Conservation (phyloP, 2,888 invertebrate genomes). For the Deroplatys truncata region DNA sequence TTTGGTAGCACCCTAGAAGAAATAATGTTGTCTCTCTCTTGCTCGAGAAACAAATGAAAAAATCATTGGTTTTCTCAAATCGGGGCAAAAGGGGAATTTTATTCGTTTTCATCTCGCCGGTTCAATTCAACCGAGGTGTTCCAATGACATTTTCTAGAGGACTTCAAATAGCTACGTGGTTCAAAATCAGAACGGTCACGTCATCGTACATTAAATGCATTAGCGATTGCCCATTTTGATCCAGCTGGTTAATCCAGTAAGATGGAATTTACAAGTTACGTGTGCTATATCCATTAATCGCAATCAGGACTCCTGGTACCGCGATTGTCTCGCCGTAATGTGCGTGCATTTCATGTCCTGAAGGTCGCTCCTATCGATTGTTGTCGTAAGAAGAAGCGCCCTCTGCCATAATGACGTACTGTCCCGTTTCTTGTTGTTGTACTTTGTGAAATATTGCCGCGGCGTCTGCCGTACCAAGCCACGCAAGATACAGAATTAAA, state of each 20-base stretch:
- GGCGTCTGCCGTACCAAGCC: constrained; percentile 9
- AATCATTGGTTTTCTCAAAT: too few relatives aligned
- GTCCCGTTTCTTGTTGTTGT: background rate
- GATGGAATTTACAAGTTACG: background rate
- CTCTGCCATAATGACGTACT: background rate
- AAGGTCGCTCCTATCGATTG: background rate
- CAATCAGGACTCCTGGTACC: background rate
- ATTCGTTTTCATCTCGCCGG: too few relatives aligned
- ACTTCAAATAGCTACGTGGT: too few relatives aligned
- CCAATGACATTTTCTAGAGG: too few relatives aligned
- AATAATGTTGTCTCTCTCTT: too few relatives aligned
- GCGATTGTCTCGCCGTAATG: background rate
- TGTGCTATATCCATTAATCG: background rate
- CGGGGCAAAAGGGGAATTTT: too few relatives aligned
- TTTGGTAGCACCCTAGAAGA: too few relatives aligned
- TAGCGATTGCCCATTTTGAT: background rate
- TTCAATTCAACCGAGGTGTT: too few relatives aligned
- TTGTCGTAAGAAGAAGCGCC: background rate
- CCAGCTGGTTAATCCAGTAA: background rate
- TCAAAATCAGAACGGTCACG: too few relatives aligned
- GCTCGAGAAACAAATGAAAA: too few relatives aligned
- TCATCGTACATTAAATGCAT: too few relatives aligned
- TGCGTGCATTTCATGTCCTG: background rate
- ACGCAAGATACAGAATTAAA: constrained; percentile 10
- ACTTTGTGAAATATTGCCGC: constrained; percentile 2